A percentile compares a stretch with the other conserved stretches of the same genome.
These are phyloP conservation scores for Chloropsis hardwickii DNA, from an alignment of 2,113 vertebrate genomes.

Conservation along the genomic window DNA sequence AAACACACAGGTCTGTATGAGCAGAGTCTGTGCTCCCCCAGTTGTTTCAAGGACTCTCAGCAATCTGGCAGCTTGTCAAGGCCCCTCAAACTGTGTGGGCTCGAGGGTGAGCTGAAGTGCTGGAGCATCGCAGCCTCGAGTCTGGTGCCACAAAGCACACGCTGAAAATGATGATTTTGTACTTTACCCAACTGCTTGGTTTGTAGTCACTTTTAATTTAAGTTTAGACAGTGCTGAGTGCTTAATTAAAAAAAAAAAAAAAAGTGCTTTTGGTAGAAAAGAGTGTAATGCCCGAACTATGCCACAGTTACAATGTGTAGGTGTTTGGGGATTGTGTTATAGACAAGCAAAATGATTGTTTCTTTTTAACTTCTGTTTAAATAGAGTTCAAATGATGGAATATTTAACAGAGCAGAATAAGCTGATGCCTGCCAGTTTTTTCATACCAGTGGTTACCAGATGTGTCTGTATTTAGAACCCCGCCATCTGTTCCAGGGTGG, in stretches of 20 bases:
- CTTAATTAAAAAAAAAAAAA: neutral
- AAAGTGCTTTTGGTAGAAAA: neutral
- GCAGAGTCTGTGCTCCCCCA: fast-evolving
- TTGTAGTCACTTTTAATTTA: slow-evolving; percentile 15
- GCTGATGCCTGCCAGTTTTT: slow-evolving; percentile 7
- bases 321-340: neutral
- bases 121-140: neutral
- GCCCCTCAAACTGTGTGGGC: neutral
- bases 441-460: slow-evolving; percentile 39
- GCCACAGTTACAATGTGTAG: neutral
- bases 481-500: slow-evolving; percentile 18
- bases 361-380: neutral
- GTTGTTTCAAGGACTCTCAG: neutral
- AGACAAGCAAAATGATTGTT: neutral
- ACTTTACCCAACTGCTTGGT: neutral
- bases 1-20: neutral
- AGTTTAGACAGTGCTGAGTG: neutral
- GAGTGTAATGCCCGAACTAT: neutral
- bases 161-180: neutral
- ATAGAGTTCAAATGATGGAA: neutral
- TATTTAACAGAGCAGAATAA: slow-evolving; percentile 32
- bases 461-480: slow-evolving; percentile 30
- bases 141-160: neutral
- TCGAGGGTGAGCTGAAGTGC: neutral
- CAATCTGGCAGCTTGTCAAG: slow-evolving; percentile 1